phyloP scores from a whole-genome alignment of 2,797 vertebrate species.

The Trichosurus vulpecula region DNA sequence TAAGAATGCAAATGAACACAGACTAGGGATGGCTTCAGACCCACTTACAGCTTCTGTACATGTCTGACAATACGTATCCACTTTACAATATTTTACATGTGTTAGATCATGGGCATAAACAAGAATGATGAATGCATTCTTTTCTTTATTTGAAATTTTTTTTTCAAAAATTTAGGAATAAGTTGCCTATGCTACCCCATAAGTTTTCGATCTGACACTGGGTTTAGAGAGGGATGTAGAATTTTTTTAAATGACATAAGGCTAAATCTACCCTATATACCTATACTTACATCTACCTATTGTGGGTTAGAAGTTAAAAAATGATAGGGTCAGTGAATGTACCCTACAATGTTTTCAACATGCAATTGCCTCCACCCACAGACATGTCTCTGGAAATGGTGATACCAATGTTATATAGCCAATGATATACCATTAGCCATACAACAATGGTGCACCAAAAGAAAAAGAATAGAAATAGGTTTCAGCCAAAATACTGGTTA shows the following conservation, averaged over 20 bases:
- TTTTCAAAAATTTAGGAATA: constrained; percentile 40
- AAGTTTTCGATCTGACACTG: constrained; percentile 11
- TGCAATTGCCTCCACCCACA: not conserved
- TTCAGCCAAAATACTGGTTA: not conserved
- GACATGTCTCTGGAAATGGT: not conserved
- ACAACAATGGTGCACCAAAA: not conserved
- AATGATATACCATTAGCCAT: not conserved
- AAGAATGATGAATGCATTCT: constrained; percentile 22
- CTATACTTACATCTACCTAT: not conserved
- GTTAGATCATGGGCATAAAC: constrained; percentile 38
- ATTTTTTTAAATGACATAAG: constrained; percentile 29
- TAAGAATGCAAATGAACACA: constrained; percentile 60
- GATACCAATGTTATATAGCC: not conserved
- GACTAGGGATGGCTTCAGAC: not conserved
- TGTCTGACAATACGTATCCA: constrained; percentile 32
- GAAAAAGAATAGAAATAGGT: not conserved
- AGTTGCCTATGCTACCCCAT: not conserved
- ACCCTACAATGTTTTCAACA: not conserved
- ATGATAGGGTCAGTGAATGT: not conserved
- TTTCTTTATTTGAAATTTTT: constrained; percentile 4
- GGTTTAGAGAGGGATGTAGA: constrained; percentile 16
- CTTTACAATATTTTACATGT: constrained; percentile 43
- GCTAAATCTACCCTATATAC: not conserved
- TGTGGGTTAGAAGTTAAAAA: constrained; percentile 40
- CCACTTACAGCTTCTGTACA: constrained; percentile 24